Evolutionary conservation across 1,140 invertebrate species (phyloP).

Genomic region (Lepidurus arcticus): DNA sequence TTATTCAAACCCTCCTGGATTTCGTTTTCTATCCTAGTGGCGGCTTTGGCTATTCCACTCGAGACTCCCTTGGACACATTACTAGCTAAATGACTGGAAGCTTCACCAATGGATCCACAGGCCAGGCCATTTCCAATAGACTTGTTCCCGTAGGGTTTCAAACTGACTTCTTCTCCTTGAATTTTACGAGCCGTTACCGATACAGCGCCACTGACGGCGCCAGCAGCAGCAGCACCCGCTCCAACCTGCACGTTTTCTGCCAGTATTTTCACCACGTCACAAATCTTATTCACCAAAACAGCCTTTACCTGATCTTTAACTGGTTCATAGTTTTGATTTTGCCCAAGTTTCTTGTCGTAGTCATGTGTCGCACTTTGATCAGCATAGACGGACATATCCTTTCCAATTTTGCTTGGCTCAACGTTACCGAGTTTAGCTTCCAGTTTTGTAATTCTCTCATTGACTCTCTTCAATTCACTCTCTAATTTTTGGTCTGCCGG

Average conservation of each 20-base stretch:
- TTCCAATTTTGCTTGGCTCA: too few relatives aligned
- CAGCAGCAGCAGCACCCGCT: too few relatives aligned
- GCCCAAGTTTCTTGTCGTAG: too few relatives aligned
- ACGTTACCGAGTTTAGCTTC: too few relatives aligned
- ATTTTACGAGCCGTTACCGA: background rate
- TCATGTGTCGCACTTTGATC: too few relatives aligned
- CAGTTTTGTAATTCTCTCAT: too few relatives aligned
- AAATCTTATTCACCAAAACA: background rate
- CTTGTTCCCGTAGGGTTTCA: background rate
- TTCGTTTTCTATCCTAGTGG: background rate
- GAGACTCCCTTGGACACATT: background rate
- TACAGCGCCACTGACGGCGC: slow-evolving; percentile 4
- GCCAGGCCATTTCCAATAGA: background rate
- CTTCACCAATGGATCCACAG: background rate
- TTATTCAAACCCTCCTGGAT: too few relatives aligned
- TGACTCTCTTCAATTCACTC: background rate
- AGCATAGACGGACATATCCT: too few relatives aligned
- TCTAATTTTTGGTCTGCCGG: too few relatives aligned
- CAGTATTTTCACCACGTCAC: background rate
- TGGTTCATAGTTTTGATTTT: too few relatives aligned
- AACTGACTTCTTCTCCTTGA: slow-evolving; percentile 10
- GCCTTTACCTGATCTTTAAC: too few relatives aligned
- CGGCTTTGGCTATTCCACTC: background rate
- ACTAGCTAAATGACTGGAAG: background rate
- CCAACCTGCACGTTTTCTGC: background rate